These are phyloP conservation scores for Aplodontia rufa DNA, from an alignment of 2,113 vertebrate species.

Conservation along the genomic window DNA sequence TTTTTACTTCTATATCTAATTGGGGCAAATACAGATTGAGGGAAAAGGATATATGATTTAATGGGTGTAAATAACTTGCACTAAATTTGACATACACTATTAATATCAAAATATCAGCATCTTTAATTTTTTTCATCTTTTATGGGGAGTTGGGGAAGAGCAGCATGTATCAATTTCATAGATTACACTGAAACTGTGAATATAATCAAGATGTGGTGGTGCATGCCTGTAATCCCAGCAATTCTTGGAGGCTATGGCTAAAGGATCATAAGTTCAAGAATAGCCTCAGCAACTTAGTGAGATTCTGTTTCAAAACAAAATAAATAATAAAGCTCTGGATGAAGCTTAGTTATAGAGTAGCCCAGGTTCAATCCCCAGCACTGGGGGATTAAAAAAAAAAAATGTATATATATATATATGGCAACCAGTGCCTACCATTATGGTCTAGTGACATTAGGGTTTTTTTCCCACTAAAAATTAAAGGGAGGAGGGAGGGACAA, in stretches of 20 bases:
- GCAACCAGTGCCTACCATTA: not conserved
- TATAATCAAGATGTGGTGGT: not conserved
- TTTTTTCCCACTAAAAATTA: constrained; percentile 30
- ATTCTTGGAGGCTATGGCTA: no score
- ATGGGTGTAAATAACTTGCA: not conserved
- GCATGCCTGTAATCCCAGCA: no score
- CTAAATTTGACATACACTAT: not conserved
- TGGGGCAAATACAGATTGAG: not conserved
- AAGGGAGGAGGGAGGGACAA: not conserved
- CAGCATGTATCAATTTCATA: not conserved
- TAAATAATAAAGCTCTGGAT: no score
- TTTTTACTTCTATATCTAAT: constrained; percentile 11
- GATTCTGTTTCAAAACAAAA: no score
- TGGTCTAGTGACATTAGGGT: not conserved
- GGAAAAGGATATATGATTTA: not conserved
- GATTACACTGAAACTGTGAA: constrained; percentile 29
- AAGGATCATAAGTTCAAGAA: no score
- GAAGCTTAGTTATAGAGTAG: no score
- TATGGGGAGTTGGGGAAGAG: no score
- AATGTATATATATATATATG: not conserved
- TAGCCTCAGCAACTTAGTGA: no score
- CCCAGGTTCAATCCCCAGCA: no score
- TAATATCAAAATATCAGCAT: not conserved
- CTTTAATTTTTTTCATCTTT: not conserved
- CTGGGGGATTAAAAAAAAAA: no score